These are phyloP conservation scores for Diphyllodes magnificus DNA, from an alignment of 2,113 vertebrate genomes.

Conservation along the genomic window DNA sequence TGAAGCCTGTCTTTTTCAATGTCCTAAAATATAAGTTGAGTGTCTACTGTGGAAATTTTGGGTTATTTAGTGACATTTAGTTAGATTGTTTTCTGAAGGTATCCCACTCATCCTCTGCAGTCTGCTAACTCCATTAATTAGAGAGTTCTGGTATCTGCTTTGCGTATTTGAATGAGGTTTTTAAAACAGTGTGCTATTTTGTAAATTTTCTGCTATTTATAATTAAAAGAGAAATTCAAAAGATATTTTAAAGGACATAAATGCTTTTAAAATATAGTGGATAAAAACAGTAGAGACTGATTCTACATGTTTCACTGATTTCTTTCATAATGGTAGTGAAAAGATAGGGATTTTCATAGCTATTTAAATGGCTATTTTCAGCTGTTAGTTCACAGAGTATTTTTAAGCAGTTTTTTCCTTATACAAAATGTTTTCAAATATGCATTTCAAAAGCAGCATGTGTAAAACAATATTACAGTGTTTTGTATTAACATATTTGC, in stretches of 20 bases:
- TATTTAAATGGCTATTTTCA: conserved; percentile 20
- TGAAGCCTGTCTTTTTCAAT: not conserved
- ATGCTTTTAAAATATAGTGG: not conserved
- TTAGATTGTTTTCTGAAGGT: conserved; percentile 30
- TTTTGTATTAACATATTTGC: not conserved
- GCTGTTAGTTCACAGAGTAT: not conserved
- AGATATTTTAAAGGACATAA: not conserved
- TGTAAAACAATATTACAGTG: not conserved
- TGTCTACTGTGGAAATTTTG: not conserved
- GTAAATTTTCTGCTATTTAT: not conserved
- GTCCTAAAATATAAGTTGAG: not conserved
- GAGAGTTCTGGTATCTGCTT: conserved; percentile 14
- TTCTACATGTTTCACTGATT: not conserved
- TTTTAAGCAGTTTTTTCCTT: not conserved
- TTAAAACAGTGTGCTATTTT: not conserved
- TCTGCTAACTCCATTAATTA: conserved; percentile 6
- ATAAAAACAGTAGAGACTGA: not conserved
- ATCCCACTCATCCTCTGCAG: not conserved
- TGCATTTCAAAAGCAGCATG: conserved; percentile 37
- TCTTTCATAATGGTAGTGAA: not conserved
- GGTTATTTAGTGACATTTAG: conserved; percentile 3
- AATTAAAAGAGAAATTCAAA: not conserved
- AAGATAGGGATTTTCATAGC: not conserved
- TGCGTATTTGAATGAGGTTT: not conserved
- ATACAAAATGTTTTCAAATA: conserved; percentile 3